Percentiles rank a stretch among this genome's conserved stretches.
phyloP scores from a whole-genome alignment of 2,888 invertebrate species.

The Drosophila atroscutellata region DNA sequence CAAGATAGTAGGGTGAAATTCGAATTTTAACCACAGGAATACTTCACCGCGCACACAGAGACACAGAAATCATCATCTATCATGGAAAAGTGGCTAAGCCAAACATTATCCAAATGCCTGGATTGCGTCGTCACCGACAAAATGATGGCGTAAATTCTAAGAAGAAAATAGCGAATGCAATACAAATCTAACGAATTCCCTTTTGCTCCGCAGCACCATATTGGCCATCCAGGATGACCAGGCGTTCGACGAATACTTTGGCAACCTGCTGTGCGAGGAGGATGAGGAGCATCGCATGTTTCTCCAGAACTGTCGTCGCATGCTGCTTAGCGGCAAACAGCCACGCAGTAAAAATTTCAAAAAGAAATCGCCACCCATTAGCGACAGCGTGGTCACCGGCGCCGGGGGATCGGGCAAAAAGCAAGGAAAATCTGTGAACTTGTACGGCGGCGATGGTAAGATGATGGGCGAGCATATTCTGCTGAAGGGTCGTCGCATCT shows the following conservation, averaged over 20 bases:
- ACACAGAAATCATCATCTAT: not conserved
- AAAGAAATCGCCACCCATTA: slow-evolving; percentile 12
- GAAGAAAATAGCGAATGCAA: not conserved
- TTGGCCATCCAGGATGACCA: slow-evolving; percentile 89
- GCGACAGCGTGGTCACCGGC: not conserved
- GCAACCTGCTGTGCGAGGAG: slow-evolving; percentile 89
- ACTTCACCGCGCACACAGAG: not conserved
- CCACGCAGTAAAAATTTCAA: slow-evolving; percentile 42
- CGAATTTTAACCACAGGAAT: not conserved
- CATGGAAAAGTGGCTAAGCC: slow-evolving; percentile 89
- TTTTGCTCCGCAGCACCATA: slow-evolving; percentile 87
- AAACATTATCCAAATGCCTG: slow-evolving; percentile 88
- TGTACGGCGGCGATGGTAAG: slow-evolving; percentile 90
- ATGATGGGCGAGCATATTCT: slow-evolving; percentile 86
- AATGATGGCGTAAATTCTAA: slow-evolving; percentile 87
- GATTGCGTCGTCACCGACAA: slow-evolving; percentile 90
- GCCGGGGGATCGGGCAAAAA: slow-evolving; percentile 85
- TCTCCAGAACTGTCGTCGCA: slow-evolving; percentile 87
- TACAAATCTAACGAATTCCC: not conserved
- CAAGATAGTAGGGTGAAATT: not conserved
- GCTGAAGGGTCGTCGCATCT: slow-evolving; percentile 91
- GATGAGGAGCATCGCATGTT: slow-evolving; percentile 89
- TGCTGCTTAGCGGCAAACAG: slow-evolving; percentile 85
- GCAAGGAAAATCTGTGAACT: slow-evolving; percentile 90
- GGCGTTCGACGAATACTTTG: slow-evolving; percentile 92